A percentile compares a stretch with the other conserved stretches of the same genome.
phyloP scores from a whole-genome alignment of 2,888 invertebrate species.

The Altica lythri region DNA sequence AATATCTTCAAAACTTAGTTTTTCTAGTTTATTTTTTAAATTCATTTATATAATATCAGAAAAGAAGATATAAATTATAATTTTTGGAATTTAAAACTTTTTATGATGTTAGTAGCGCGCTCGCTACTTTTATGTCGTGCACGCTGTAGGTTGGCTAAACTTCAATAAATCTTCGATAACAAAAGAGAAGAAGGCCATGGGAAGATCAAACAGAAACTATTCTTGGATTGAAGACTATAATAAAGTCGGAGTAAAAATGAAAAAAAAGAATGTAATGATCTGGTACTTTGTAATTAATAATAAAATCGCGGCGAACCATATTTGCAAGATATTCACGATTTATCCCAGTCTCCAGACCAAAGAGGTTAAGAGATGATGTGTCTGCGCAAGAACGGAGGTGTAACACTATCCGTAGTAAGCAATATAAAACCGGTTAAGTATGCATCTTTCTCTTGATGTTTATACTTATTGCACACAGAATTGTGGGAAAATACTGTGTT shows the following conservation, averaged over 20 bases:
- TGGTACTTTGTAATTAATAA: conserved; percentile 40
- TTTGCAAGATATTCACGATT: conserved; percentile 31
- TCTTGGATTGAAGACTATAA: conserved; percentile 33
- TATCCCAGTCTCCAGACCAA: conserved; percentile 38
- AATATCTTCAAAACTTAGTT: too few species aligned
- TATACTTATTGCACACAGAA: conserved; percentile 49
- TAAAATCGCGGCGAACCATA: conserved; percentile 36
- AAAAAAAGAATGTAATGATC: conserved; percentile 31
- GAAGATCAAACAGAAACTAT: conserved; percentile 36
- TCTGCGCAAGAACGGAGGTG: conserved; percentile 36
- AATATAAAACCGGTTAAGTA: conserved; percentile 52
- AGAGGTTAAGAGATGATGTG: too few species aligned
- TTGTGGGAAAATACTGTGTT: conserved; percentile 50
- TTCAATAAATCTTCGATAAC: conserved; percentile 29
- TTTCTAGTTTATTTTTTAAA: too few species aligned
- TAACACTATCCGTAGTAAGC: conserved; percentile 45
- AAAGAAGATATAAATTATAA: conserved; percentile 15
- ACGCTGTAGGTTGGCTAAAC: conserved; percentile 24
- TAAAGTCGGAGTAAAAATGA: conserved; percentile 28
- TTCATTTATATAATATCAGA: too few species aligned
- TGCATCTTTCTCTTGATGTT: conserved; percentile 45
- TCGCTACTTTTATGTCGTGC: conserved; percentile 23
- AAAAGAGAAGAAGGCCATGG: conserved; percentile 39
- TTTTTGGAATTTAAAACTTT: conserved; percentile 14
- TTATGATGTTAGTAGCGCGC: conserved; percentile 17